phyloP scores from a whole-genome alignment of 2,113 vertebrate species.

The Cacatua alba region DNA sequence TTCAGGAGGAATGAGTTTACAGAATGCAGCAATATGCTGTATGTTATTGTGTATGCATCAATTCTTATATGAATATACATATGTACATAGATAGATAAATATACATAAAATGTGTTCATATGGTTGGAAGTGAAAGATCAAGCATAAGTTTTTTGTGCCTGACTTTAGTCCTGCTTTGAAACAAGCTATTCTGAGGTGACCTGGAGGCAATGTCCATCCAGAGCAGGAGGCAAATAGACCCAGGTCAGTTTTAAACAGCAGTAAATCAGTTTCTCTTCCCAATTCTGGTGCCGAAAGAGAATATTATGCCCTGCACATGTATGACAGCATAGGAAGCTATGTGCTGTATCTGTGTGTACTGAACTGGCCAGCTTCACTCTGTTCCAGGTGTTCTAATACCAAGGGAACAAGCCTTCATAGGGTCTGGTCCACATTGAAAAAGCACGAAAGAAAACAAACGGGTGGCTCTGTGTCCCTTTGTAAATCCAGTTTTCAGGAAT shows the following conservation, averaged over 20 bases:
- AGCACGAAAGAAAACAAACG: neutral
- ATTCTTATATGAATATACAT: neutral
- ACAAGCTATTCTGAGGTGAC: neutral
- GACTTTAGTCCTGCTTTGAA: neutral
- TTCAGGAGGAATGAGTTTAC: neutral
- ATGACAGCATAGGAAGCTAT: fast-evolving
- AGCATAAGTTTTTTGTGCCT: neutral
- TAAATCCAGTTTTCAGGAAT: neutral
- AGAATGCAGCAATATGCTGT: neutral
- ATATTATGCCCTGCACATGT: neutral
- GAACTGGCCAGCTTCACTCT: neutral
- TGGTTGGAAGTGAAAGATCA: neutral
- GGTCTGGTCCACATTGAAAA: neutral
- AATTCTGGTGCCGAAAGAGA: neutral
- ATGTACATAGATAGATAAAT: neutral
- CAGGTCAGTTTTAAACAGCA: neutral
- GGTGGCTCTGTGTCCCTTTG: neutral
- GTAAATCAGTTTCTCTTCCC: neutral
- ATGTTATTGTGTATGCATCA: neutral
- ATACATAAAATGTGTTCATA: neutral
- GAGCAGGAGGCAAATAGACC: neutral
- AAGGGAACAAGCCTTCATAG: neutral
- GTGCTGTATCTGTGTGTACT: fast-evolving
- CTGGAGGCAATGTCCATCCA: neutral
- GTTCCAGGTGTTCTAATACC: neutral